A percentile compares a stretch with the other conserved stretches of the same genome.
Conservation (phyloP, 2,113 vertebrate genomes). For the Leptosomus discolor region DNA sequence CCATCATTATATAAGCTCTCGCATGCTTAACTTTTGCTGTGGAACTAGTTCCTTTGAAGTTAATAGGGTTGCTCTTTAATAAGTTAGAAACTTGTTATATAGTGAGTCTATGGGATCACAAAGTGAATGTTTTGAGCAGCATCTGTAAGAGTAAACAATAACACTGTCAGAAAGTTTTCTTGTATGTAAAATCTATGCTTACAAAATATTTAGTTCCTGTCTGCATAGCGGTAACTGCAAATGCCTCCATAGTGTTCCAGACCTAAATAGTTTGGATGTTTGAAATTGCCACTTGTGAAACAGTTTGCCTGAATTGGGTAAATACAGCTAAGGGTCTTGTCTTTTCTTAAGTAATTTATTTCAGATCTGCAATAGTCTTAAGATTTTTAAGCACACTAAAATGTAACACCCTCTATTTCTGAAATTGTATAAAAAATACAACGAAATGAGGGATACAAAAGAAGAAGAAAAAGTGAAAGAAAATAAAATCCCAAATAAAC, state of each 20-base stretch:
- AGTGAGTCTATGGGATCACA: neutral
- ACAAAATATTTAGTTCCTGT: neutral
- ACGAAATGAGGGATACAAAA: neutral
- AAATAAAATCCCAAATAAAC: neutral
- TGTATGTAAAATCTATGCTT: neutral
- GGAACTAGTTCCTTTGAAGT: neutral
- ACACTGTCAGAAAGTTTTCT: neutral
- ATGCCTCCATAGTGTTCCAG: neutral
- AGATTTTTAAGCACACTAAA: neutral
- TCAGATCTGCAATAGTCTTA: neutral
- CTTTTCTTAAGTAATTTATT: neutral
- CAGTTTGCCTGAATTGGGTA: neutral
- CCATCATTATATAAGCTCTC: neutral
- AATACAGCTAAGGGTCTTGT: neutral
- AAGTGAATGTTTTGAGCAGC: neutral
- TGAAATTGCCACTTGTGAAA: neutral
- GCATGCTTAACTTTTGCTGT: neutral
- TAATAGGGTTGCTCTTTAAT: neutral
- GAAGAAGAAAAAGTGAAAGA: neutral
- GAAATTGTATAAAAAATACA: neutral
- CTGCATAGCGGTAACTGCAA: neutral
- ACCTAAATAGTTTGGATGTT: neutral
- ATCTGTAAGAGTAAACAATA: neutral
- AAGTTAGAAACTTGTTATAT: neutral
- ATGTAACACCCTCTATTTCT: neutral